These are phyloP conservation scores for Drosophila mauritiana DNA, from an alignment of 1,140 invertebrate genomes.

Conservation along the genomic window DNA sequence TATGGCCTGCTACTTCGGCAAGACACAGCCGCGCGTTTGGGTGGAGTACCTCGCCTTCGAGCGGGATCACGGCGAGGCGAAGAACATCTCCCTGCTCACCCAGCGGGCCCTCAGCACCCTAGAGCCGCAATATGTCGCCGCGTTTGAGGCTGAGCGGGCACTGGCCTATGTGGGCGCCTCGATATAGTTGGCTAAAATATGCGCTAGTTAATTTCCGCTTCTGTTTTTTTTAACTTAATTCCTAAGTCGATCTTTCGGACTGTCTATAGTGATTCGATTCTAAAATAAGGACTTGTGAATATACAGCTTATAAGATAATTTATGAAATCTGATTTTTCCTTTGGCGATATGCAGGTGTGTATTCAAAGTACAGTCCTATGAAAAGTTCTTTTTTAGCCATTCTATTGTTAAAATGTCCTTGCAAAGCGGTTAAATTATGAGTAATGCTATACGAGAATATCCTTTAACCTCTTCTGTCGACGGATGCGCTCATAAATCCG, in stretches of 20 bases:
- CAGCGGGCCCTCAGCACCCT: constrained; percentile 64
- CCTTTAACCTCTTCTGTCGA: neutral
- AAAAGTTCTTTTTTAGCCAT: no score
- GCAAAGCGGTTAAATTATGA: neutral
- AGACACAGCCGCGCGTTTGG: constrained; percentile 68
- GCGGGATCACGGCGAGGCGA: constrained; percentile 70
- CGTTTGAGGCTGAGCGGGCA: constrained; percentile 62
- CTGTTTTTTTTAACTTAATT: constrained; percentile 13
- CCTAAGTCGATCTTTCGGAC: constrained; percentile 9
- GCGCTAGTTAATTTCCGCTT: neutral
- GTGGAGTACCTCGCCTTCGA: constrained; percentile 77
- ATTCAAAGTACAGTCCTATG: no score
- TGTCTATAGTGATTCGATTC: constrained; percentile 6
- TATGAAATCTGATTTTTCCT: neutral
- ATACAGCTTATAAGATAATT: constrained; percentile 6
- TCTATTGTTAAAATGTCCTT: no score
- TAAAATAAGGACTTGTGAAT: constrained; percentile 1
- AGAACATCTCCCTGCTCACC: constrained; percentile 58
- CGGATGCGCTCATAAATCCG: constrained; percentile 4
- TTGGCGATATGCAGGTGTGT: no score
- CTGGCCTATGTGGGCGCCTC: constrained; percentile 56
- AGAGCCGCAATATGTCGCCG: constrained; percentile 52
- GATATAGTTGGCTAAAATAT: constrained; percentile 25
- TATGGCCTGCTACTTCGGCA: constrained; percentile 70
- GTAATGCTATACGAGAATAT: neutral